Percentiles rank a stretch among this genome's conserved stretches.
Evolutionary conservation across 2,113 vertebrate species (phyloP).

Genomic region (Ondatra zibethicus): DNA sequence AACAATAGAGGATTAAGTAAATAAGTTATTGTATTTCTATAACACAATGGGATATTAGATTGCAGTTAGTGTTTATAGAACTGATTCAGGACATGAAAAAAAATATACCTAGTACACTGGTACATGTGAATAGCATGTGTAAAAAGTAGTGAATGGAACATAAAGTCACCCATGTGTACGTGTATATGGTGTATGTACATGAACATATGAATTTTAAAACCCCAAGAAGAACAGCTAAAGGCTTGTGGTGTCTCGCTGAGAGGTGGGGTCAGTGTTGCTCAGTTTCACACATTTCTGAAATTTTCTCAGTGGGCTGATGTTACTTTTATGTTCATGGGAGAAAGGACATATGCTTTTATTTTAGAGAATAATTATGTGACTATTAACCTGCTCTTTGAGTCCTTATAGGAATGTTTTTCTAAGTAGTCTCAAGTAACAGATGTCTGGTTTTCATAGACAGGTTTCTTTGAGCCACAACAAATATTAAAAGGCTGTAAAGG

Average conservation of each 20-base stretch:
- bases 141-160: not conserved
- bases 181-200: too few species aligned
- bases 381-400: conserved; percentile 40
- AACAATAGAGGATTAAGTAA: conserved; percentile 46
- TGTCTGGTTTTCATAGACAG: conserved; percentile 40
- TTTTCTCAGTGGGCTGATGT: conserved; percentile 21
- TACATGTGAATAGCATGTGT: not conserved
- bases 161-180: not conserved
- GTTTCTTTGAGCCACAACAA: conserved; percentile 40
- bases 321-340: not conserved
- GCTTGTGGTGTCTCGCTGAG: not conserved
- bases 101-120: not conserved
- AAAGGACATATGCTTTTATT: not conserved
- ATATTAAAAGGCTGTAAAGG: conserved; percentile 25
- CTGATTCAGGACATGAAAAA: conserved; percentile 12
- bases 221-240: not conserved
- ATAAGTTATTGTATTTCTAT: not conserved
- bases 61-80: not conserved
- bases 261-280: not conserved
- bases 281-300: conserved; percentile 13
- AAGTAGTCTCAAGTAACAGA: conserved; percentile 50
- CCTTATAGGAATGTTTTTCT: conserved; percentile 17
- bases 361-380: conserved; percentile 7
- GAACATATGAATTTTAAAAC: not conserved
- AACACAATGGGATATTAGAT: not conserved